phyloP scores from a whole-genome alignment of 2,113 vertebrate species.

The Ifrita kowaldi region DNA sequence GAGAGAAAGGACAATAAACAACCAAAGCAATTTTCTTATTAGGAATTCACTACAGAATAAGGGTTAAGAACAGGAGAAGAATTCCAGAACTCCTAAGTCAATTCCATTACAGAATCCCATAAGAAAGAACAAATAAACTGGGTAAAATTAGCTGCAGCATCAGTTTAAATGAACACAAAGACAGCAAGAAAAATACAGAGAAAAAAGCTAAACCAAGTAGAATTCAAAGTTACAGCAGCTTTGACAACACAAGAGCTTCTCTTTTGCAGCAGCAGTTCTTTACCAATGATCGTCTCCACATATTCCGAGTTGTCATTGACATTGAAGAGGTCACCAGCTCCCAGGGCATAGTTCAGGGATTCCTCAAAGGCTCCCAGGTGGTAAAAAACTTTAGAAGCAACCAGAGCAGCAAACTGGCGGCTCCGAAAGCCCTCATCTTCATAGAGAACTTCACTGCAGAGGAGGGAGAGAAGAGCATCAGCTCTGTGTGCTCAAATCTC shows the following conservation, averaged over 20 bases:
- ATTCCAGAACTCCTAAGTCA: not conserved
- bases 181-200: not conserved
- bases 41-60: not conserved
- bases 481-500: not conserved
- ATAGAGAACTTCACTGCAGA: conserved; percentile 91
- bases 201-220: not conserved
- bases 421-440: conserved; percentile 97
- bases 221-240: not conserved
- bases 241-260: not conserved
- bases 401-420: conserved; percentile 92
- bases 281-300: conserved; percentile 98
- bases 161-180: not conserved
- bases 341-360: conserved; percentile 95
- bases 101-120: not conserved
- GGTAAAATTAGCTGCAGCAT: not conserved
- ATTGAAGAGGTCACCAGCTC: conserved; percentile 98
- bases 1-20: not conserved
- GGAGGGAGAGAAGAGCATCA: not conserved
- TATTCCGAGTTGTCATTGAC: conserved; percentile 97
- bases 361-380: conserved; percentile 98
- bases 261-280: conserved; percentile 4
- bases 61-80: not conserved
- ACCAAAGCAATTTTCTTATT: not conserved
- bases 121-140: not conserved
- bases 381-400: conserved; percentile 98